Conservation (phyloP, 1,140 invertebrate genomes). For the Brachionus calyciflorus region DNA sequence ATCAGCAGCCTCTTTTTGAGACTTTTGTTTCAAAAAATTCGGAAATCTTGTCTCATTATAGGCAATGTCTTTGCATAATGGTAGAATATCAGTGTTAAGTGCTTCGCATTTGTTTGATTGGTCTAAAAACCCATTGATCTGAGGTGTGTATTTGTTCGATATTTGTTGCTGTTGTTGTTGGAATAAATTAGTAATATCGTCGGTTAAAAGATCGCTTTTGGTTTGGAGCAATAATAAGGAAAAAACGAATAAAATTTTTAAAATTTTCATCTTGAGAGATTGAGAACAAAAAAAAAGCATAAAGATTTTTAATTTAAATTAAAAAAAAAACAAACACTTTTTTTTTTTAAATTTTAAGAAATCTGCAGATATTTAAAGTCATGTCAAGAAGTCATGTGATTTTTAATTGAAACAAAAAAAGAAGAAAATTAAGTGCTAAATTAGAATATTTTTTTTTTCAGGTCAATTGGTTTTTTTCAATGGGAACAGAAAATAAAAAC, state of each 20-base stretch:
- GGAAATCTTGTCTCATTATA: conserved; percentile 96
- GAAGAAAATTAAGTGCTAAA: no score
- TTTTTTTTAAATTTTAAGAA: neutral
- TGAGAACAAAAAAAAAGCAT: neutral
- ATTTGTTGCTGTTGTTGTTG: neutral
- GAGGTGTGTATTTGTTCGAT: neutral
- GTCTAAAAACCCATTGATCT: neutral
- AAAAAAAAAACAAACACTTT: neutral
- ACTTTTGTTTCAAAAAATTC: conserved; percentile 84
- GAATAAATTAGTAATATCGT: conserved; percentile 6
- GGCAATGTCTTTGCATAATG: conserved; percentile 81
- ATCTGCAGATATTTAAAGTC: conserved; percentile 21
- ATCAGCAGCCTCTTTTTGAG: conserved; percentile 87
- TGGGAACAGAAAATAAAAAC: no score
- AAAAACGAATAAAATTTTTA: neutral
- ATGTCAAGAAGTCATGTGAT: conserved; percentile 40
- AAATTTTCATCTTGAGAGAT: conserved; percentile 4
- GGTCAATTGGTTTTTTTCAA: conserved; percentile 3
- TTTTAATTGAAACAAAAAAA: neutral
- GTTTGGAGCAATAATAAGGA: neutral
- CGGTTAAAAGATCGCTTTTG: neutral
- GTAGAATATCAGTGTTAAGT: conserved; percentile 66
- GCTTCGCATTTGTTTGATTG: conserved; percentile 4
- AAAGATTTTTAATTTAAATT: neutral
- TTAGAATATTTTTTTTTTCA: neutral